Percentiles rank a stretch among this genome's conserved stretches.
Evolutionary conservation across 2,113 vertebrate genomes (phyloP).

Genomic region (Lathamus discolor): DNA sequence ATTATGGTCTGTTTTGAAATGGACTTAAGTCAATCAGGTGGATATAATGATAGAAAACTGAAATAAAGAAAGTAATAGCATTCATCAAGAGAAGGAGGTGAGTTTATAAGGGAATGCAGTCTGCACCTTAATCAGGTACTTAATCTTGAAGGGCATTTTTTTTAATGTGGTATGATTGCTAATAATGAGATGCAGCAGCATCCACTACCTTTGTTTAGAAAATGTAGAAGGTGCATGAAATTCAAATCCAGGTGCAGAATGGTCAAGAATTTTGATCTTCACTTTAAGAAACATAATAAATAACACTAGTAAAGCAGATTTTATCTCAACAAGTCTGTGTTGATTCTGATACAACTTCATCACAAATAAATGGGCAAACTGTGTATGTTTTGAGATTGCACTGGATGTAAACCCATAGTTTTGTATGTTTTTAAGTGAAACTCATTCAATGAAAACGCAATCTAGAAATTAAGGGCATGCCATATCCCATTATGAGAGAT

Average conservation of each 20-base stretch:
- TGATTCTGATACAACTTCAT: background rate
- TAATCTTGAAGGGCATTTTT: conserved; percentile 13
- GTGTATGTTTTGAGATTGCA: background rate
- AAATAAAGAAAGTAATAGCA: conserved; percentile 44
- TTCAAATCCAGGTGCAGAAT: background rate
- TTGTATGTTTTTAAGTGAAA: background rate
- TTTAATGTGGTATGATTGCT: conserved; percentile 18
- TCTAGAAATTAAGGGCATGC: background rate
- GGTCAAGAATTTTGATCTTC: background rate
- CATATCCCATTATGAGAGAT: no score
- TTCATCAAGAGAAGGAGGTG: conserved; percentile 42
- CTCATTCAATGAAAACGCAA: background rate
- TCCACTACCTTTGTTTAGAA: background rate
- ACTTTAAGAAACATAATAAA: background rate
- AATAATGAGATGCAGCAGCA: background rate
- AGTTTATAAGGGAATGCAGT: background rate
- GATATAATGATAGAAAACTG: conserved; percentile 35
- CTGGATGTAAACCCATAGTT: background rate
- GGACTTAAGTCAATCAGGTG: background rate
- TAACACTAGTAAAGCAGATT: background rate
- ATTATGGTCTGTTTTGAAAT: conserved; percentile 12
- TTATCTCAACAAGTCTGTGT: background rate
- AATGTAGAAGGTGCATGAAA: background rate
- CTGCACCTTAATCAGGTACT: conserved; percentile 16
- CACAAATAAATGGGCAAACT: background rate